Percentiles rank a stretch among this genome's conserved stretches.
Conservation (phyloP, 2,797 vertebrate genomes). For the Australoheros facetus region DNA sequence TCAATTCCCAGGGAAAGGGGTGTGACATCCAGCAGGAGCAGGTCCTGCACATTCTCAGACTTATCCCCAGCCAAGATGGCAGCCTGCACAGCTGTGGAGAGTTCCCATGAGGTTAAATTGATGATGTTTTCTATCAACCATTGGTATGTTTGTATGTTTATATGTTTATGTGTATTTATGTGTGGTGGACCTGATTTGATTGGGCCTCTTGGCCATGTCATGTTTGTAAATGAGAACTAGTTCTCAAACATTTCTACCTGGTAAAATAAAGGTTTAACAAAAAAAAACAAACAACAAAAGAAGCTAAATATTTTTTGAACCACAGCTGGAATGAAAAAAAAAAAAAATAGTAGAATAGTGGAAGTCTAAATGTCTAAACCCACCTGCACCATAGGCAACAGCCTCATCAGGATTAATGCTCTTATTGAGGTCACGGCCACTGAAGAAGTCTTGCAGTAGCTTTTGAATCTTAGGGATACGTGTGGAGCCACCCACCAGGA, state of each 20-base stretch:
- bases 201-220: too few relatives aligned
- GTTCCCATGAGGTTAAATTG: constrained; percentile 22
- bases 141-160: too few relatives aligned
- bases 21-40: constrained; percentile 84
- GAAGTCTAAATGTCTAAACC: constrained; percentile 3
- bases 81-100: constrained; percentile 82
- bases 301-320: neutral
- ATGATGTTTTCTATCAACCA: neutral
- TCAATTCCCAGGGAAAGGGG: constrained; percentile 86
- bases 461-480: constrained; percentile 88
- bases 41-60: constrained; percentile 87
- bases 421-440: constrained; percentile 85
- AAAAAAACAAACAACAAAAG: too few relatives aligned
- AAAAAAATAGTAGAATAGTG: too few relatives aligned
- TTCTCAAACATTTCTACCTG: too few relatives aligned
- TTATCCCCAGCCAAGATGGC: constrained; percentile 86
- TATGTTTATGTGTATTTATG: neutral
- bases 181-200: too few relatives aligned
- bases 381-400: constrained; percentile 85
- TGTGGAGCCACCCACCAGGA: constrained; percentile 85
- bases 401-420: constrained; percentile 87
- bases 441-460: constrained; percentile 85
- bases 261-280: too few relatives aligned
- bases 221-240: too few relatives aligned
- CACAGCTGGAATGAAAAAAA: neutral